Evolutionary conservation across 2,888 invertebrate species (phyloP).

Genomic region (Lysandra bellargus): DNA sequence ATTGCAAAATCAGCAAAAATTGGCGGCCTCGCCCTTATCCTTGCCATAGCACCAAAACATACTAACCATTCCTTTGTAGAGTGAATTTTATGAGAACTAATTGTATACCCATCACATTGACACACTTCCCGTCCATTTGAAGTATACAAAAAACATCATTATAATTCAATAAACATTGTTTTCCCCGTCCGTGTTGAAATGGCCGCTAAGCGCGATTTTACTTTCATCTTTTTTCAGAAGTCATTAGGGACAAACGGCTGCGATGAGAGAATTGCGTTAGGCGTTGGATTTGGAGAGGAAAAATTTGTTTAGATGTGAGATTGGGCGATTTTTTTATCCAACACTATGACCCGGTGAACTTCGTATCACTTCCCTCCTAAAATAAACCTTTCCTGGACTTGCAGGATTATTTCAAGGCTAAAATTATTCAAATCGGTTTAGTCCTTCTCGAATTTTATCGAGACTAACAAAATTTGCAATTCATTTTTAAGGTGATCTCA

Average conservation of each 20-base stretch:
- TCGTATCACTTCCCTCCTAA: too few species aligned
- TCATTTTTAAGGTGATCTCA: too few species aligned
- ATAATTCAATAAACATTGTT: slow-evolving; percentile 18
- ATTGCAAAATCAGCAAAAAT: too few species aligned
- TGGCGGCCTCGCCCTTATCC: too few species aligned
- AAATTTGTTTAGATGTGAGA: neutral
- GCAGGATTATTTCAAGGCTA: too few species aligned
- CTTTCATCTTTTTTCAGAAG: slow-evolving; percentile 23
- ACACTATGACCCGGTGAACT: too few species aligned
- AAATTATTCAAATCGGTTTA: too few species aligned
- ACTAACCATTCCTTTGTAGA: neutral
- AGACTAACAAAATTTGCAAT: too few species aligned
- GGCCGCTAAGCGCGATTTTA: slow-evolving; percentile 14
- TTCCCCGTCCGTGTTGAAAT: slow-evolving; percentile 10
- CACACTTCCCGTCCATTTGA: neutral
- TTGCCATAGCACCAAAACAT: neutral
- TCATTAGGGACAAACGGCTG: slow-evolving; percentile 14
- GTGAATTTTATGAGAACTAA: neutral
- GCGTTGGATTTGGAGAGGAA: slow-evolving; percentile 3
- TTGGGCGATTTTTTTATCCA: too few species aligned
- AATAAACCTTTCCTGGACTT: too few species aligned
- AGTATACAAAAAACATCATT: slow-evolving; percentile 1
- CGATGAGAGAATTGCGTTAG: slow-evolving; percentile 8
- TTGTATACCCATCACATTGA: neutral
- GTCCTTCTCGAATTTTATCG: too few species aligned